A percentile compares a stretch with the other conserved stretches of the same genome.
phyloP scores from a whole-genome alignment of 2,888 invertebrate genomes.

The Cephus nigrinus region DNA sequence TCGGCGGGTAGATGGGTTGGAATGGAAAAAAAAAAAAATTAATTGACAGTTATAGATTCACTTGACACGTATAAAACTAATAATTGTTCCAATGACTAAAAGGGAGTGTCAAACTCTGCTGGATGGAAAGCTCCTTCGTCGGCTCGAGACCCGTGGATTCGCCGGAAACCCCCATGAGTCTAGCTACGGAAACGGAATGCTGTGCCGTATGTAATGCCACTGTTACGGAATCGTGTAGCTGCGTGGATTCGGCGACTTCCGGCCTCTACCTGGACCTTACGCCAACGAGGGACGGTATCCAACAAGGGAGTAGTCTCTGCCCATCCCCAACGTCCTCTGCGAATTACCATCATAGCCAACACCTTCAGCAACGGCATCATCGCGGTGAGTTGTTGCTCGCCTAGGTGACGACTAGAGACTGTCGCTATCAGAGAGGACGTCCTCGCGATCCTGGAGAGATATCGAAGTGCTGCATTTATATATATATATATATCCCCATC shows the following conservation, averaged over 20 bases:
- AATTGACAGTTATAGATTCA: too few relatives aligned
- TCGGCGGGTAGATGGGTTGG: too few relatives aligned
- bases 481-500: too few relatives aligned
- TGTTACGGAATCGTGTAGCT: constrained; percentile 46
- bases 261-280: constrained; percentile 46
- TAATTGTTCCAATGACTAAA: constrained; percentile 7
- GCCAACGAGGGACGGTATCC: constrained; percentile 50
- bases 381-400: constrained; percentile 67
- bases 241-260: constrained; percentile 52
- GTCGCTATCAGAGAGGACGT: too few relatives aligned
- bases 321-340: constrained; percentile 52
- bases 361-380: constrained; percentile 68
- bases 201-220: constrained; percentile 57
- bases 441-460: too few relatives aligned
- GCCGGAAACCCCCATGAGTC: constrained; percentile 81
- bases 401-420: constrained; percentile 66
- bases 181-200: constrained; percentile 58
- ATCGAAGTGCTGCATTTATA: too few relatives aligned
- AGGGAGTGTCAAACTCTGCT: constrained; percentile 81
- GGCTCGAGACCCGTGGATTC: constrained; percentile 87
- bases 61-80: too few relatives aligned
- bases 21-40: too few relatives aligned
- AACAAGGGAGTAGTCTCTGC: constrained; percentile 41
- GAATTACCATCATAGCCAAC: constrained; percentile 39
- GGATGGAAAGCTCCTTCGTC: constrained; percentile 94